phyloP scores from a whole-genome alignment of 2,888 invertebrate species.

The Pyrgus malvae region DNA sequence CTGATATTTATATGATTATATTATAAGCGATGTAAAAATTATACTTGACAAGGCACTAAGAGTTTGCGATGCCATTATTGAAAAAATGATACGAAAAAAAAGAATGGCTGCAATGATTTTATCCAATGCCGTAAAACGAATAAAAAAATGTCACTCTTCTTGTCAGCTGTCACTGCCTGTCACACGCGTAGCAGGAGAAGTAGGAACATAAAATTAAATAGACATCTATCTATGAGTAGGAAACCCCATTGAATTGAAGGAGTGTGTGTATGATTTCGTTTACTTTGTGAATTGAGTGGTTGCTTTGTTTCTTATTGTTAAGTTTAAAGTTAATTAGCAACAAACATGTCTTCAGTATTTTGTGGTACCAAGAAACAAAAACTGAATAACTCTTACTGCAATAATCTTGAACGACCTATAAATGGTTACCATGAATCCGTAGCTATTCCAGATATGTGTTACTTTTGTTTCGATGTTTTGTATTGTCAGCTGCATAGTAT shows the following conservation, averaged over 20 bases:
- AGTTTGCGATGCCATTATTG: too few species aligned
- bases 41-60: too few species aligned
- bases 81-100: too few species aligned
- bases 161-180: not conserved
- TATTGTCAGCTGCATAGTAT: slow-evolving; percentile 96
- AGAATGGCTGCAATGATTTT: too few species aligned
- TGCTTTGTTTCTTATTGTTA: slow-evolving; percentile 51
- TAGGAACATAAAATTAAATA: too few species aligned
- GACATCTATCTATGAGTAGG: too few species aligned
- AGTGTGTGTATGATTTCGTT: slow-evolving; percentile 52
- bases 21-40: too few species aligned
- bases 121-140: too few species aligned
- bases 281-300: slow-evolving; percentile 55
- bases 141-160: too few species aligned
- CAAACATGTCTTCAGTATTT: slow-evolving; percentile 92
- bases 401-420: slow-evolving; percentile 82
- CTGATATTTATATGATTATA: too few species aligned
- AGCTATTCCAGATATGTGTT: slow-evolving; percentile 97
- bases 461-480: slow-evolving; percentile 99
- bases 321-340: slow-evolving; percentile 47
- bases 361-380: slow-evolving; percentile 96
- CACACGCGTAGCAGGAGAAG: too few species aligned
- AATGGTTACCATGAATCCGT: slow-evolving; percentile 83
- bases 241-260: slow-evolving; percentile 43
- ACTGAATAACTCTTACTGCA: slow-evolving; percentile 85